phyloP scores from a whole-genome alignment of 1,140 invertebrate genomes.

The Stratiolaelaps scimitus region DNA sequence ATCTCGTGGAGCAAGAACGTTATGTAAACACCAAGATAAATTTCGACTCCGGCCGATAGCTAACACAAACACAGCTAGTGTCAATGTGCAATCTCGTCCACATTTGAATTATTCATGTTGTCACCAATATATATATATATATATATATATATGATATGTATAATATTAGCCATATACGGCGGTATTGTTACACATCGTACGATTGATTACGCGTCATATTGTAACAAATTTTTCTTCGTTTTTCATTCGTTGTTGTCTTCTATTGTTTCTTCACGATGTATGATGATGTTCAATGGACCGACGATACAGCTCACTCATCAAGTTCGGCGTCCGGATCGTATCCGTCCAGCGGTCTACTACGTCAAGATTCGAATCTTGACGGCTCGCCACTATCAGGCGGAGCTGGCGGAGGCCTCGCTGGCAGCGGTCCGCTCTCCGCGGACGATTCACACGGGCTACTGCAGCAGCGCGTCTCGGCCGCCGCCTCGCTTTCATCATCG shows the following conservation, averaged over 20 bases:
- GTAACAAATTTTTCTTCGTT: too few relatives aligned
- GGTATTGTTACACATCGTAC: too few relatives aligned
- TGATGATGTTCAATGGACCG: too few relatives aligned
- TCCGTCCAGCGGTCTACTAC: background rate
- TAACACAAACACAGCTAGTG: too few relatives aligned
- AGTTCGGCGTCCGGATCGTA: slow-evolving; percentile 27
- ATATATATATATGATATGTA: too few relatives aligned
- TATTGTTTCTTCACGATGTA: background rate
- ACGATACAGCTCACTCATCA: slow-evolving; percentile 22
- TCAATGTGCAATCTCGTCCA: too few relatives aligned
- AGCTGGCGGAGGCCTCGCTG: too few relatives aligned
- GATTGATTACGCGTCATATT: too few relatives aligned
- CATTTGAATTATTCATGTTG: too few relatives aligned
- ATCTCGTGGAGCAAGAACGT: background rate
- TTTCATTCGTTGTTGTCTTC: background rate
- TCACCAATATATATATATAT: too few relatives aligned
- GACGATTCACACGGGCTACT: slow-evolving; percentile 4
- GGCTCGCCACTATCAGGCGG: slow-evolving; percentile 1
- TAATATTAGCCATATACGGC: too few relatives aligned
- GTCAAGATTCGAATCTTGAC: slow-evolving; percentile 18
- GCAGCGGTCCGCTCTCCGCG: background rate
- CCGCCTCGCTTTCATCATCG: slow-evolving; percentile 4
- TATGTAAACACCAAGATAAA: background rate
- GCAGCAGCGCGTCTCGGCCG: background rate
- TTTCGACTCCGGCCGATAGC: too few relatives aligned